A percentile compares a stretch with the other conserved stretches of the same genome.
These are phyloP conservation scores for Sandelia bainsii DNA, from an alignment of 2,797 vertebrate genomes.

Conservation along the genomic window DNA sequence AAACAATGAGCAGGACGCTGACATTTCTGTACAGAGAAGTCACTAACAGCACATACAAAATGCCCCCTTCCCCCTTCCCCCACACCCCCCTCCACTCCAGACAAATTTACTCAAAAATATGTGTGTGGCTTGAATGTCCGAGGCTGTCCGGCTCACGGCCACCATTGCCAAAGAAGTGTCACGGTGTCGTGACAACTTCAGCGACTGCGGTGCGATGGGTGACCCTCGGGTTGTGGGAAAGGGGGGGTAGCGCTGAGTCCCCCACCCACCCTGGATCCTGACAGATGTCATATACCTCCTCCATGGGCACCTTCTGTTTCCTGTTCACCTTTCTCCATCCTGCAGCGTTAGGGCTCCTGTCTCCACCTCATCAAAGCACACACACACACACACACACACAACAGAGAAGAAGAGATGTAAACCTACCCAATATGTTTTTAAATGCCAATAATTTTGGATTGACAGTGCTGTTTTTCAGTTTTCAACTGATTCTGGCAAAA, in stretches of 20 bases:
- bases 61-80: constrained; percentile 14
- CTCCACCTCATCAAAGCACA: constrained; percentile 71
- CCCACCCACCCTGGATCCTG: constrained; percentile 79
- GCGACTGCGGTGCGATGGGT: constrained; percentile 78
- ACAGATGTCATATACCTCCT: constrained; percentile 88
- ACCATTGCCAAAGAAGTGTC: constrained; percentile 85
- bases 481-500: background rate
- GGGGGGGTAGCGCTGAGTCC: constrained; percentile 69
- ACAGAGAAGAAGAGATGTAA: constrained; percentile 47
- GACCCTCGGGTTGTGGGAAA: constrained; percentile 79
- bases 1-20: constrained; percentile 65
- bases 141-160: constrained; percentile 68
- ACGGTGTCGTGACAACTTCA: constrained; percentile 82
- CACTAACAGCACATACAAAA: constrained; percentile 74
- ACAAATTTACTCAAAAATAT: constrained; percentile 80
- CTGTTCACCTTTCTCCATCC: constrained; percentile 86
- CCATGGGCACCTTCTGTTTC: constrained; percentile 85
- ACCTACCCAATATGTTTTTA: constrained; percentile 48
- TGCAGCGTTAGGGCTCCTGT: constrained; percentile 84
- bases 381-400: constrained; percentile 43
- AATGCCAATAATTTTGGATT: constrained; percentile 29
- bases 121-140: constrained; percentile 74
- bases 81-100: constrained; percentile 28
- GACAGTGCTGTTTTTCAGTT: background rate
- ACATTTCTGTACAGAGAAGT: constrained; percentile 75